Conservation (phyloP, 2,888 invertebrate species). For the Beris chalybata region DNA sequence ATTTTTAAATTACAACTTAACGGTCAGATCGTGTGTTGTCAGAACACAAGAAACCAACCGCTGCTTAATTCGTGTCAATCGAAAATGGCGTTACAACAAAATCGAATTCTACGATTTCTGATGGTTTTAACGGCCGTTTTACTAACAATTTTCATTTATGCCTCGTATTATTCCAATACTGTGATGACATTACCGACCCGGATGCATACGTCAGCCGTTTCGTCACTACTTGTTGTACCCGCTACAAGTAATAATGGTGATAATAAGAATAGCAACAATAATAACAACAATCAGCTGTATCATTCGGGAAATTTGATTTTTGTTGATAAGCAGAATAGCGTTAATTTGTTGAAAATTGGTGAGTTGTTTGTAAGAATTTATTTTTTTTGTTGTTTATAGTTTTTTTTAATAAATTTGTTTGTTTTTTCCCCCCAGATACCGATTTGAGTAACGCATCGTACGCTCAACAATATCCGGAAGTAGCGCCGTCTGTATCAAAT, state of each 20-base stretch:
- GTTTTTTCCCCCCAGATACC: slow-evolving; percentile 16
- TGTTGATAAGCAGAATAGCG: slow-evolving; percentile 31
- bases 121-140: slow-evolving; percentile 55
- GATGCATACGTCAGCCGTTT: slow-evolving; percentile 42
- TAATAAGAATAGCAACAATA: neutral
- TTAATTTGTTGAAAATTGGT: slow-evolving; percentile 16
- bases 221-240: neutral
- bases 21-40: too few species aligned
- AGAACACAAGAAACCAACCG: neutral
- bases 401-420: slow-evolving; percentile 2
- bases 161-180: slow-evolving; percentile 56
- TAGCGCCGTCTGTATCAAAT: too few species aligned
- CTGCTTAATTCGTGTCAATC: too few species aligned
- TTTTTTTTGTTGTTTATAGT: too few species aligned
- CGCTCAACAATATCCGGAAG: slow-evolving; percentile 9
- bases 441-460: slow-evolving; percentile 17
- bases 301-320: slow-evolving; percentile 14
- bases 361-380: neutral
- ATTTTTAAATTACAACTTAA: too few species aligned
- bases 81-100: slow-evolving; percentile 49
- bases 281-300: neutral
- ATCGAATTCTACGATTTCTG: slow-evolving; percentile 57
- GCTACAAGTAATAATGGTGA: neutral
- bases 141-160: slow-evolving; percentile 58
- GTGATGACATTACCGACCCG: slow-evolving; percentile 47